phyloP scores from a whole-genome alignment of 1,140 invertebrate genomes.

The Leptoteleia sp. region DNA sequence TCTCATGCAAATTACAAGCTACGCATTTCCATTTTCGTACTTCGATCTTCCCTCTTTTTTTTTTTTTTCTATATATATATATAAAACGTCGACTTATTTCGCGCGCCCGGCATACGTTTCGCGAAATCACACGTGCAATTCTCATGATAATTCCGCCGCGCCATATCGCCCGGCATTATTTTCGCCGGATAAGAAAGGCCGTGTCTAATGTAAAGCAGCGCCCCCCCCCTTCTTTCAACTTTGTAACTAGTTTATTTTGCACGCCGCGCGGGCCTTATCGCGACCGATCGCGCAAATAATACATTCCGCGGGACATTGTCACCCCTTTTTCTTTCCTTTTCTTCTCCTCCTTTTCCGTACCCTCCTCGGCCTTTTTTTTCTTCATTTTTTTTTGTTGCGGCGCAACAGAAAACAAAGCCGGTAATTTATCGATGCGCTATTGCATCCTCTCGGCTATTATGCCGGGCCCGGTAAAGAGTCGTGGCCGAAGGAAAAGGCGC shows the following conservation, averaged over 20 bases:
- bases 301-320: constrained; percentile 63
- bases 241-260: constrained; percentile 60
- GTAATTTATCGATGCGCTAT: constrained; percentile 63
- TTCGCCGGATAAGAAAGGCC: constrained; percentile 29
- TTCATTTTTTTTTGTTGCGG: too few species aligned
- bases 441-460: constrained; percentile 47
- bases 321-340: constrained; percentile 52
- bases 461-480: constrained; percentile 25
- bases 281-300: constrained; percentile 59
- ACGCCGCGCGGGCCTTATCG: constrained; percentile 35
- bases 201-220: constrained; percentile 51
- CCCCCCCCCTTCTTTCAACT: constrained; percentile 49
- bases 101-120: constrained; percentile 23
- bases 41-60: constrained; percentile 24
- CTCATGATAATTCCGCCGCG: constrained; percentile 58
- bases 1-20: constrained; percentile 40
- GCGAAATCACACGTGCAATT: constrained; percentile 41
- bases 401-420: constrained; percentile 52
- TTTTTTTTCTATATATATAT: too few species aligned
- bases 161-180: constrained; percentile 38
- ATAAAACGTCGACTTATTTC: constrained; percentile 48
- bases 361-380: too few species aligned
- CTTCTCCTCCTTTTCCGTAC: too few species aligned
- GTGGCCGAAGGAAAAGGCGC: constrained; percentile 24
- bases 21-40: constrained; percentile 53